Base-by-base conservation (phyloP, 1,140 invertebrate genomes). In the Drosophila chauvacae region DNA sequence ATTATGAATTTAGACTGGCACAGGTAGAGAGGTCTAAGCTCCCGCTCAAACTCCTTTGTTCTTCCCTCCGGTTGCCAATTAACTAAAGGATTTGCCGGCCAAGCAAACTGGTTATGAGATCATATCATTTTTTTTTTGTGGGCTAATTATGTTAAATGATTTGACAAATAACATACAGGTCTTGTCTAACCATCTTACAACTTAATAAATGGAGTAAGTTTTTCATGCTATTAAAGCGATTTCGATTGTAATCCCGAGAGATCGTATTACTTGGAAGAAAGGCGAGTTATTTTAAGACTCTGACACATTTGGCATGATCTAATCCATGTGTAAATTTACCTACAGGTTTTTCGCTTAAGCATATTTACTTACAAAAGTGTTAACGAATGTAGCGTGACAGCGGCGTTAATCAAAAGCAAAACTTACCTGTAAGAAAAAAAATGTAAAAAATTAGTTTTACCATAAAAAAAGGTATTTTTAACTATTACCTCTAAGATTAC, bases 121-220 rank as follows among this genome's bases (percentile, higher is more conserved):
- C 42, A 44, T 45, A 66, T 65, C 64, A 13, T 30, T 51, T 35
- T 39, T 41, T 30, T 50, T 41, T 30, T 47, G 35, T 20, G 44
- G 57, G 14, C 72, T 77, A 80, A 87, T 85, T 70, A 71, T 69
- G 57, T 61, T 79, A 58, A 84, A 80, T 84, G 77, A 82, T 73
- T 77, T 77, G 74, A 63, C 74, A 77, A 77, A 77, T 68, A 37
- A 28, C 33, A 37, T n/a, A 53, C 13, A 28, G 35, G 39, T 20
- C 42, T 20, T 26, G 45, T 23, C 23, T 35, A 18, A 23, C 18
- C 23, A 26, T 14, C 13, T 33, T 69, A 68, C 65, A 37, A 59
- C 30, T 23, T 50, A 72, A 51, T 72, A 50, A 42, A 26, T 50
- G 14, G 30, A 48, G 33, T 18, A 14, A 18, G 30, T 33, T 63